Evolutionary conservation across 2,888 invertebrate genomes (phyloP).

Genomic region (Microctonus hyperodae): DNA sequence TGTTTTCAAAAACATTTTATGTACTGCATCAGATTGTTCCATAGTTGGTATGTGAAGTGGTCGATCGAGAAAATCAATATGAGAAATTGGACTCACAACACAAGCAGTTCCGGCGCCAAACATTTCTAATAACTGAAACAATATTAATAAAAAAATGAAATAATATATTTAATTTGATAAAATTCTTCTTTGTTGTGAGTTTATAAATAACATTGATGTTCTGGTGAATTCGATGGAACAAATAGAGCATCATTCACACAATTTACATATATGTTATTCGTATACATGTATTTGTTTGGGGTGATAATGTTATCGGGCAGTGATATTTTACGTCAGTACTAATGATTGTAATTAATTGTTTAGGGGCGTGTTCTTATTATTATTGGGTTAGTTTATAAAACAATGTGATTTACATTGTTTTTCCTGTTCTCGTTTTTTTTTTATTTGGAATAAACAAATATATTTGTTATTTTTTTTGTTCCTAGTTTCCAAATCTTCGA

Average conservation of each 20-base stretch:
- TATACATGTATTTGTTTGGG: background rate
- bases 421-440: background rate
- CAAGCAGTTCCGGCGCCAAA: conserved; percentile 99
- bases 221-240: background rate
- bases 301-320: conserved; percentile 8
- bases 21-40: conserved; percentile 75
- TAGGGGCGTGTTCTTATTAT: background rate
- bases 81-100: conserved; percentile 89
- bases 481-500: too few species aligned
- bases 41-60: conserved; percentile 77
- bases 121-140: conserved; percentile 85
- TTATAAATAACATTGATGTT: background rate
- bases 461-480: background rate
- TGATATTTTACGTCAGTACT: conserved; percentile 3
- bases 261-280: background rate
- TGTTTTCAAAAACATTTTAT: conserved; percentile 75
- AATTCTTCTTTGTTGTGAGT: background rate
- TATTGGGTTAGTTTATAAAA: background rate
- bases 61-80: conserved; percentile 79
- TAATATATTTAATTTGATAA: background rate
- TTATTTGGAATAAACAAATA: too few species aligned
- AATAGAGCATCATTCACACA: too few species aligned
- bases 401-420: background rate
- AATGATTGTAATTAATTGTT: conserved; percentile 9
- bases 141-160: conserved; percentile 20